Percentiles rank a stretch among this genome's conserved stretches.
phyloP scores from a whole-genome alignment of 2,113 vertebrate genomes.

The Calidris pygmaea region DNA sequence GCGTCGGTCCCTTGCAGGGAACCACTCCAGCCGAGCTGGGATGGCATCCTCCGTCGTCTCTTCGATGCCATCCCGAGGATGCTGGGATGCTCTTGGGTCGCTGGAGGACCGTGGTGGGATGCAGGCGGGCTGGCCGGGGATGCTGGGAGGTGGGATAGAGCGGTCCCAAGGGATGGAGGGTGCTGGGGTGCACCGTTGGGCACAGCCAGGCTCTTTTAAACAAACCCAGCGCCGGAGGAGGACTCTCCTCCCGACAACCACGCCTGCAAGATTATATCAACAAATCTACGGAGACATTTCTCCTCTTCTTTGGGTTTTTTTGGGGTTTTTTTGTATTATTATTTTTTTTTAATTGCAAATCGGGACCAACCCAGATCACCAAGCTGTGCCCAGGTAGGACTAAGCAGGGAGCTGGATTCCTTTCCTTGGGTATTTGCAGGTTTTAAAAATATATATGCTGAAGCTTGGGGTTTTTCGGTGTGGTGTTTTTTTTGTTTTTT shows the following conservation, averaged over 20 bases:
- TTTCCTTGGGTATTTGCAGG: neutral
- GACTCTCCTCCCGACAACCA: neutral
- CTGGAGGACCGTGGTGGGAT: rapidly evolving
- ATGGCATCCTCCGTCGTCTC: neutral
- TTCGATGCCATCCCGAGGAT: neutral
- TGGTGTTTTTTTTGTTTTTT: neutral
- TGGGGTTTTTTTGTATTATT: neutral
- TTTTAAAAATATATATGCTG: neutral
- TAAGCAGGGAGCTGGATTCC: neutral
- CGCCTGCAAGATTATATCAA: neutral
- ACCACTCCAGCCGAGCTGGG: rapidly evolving
- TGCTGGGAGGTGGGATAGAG: neutral
- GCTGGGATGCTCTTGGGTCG: neutral
- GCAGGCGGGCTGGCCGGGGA: neutral
- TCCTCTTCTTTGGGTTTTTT: neutral
- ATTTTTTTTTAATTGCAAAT: neutral
- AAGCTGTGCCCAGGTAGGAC: neutral
- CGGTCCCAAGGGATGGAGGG: neutral
- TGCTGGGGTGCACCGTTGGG: rapidly evolving
- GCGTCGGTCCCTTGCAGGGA: rapidly evolving
- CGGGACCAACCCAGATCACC: neutral
- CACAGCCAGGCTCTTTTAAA: neutral
- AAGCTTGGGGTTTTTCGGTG: neutral
- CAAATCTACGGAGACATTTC: neutral
- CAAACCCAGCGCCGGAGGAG: neutral